Evolutionary conservation across 37 sponge, comb jelly and placozoan genomes (phyloP).

Genomic region (Agelas oroides): DNA sequence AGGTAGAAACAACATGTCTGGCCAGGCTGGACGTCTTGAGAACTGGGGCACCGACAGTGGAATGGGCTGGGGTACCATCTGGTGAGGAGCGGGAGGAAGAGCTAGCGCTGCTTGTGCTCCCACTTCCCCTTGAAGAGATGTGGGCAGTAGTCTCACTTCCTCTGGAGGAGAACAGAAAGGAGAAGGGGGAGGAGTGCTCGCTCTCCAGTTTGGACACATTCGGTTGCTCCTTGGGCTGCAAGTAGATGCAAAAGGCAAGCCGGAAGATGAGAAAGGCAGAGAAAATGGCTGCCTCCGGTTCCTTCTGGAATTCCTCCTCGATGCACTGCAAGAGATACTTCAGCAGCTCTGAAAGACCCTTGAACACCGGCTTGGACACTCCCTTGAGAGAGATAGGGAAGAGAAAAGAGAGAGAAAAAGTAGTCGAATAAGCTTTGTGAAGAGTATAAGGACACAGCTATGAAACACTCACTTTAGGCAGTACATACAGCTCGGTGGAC

Average conservation of each 20-base stretch:
- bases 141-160: neutral
- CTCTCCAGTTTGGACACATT: no score
- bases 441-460: neutral
- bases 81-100: no score
- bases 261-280: slow-evolving; percentile 75
- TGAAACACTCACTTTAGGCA: slow-evolving; percentile 47
- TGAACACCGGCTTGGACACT: slow-evolving; percentile 59
- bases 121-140: neutral
- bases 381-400: slow-evolving; percentile 27
- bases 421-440: neutral
- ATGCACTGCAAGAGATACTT: slow-evolving; percentile 52
- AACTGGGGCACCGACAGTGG: no score
- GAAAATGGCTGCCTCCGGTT: slow-evolving; percentile 53
- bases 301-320: slow-evolving; percentile 46
- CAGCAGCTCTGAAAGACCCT: slow-evolving; percentile 65
- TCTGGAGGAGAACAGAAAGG: neutral
- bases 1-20: no score
- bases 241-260: slow-evolving; percentile 57
- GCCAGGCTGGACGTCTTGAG: no score
- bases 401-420: no score
- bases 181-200: neutral
- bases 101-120: neutral
- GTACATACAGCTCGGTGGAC: slow-evolving; percentile 40
- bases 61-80: no score
- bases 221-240: neutral